phyloP scores from a whole-genome alignment of 2,888 invertebrate genomes.

The Tetragonula carbonaria region DNA sequence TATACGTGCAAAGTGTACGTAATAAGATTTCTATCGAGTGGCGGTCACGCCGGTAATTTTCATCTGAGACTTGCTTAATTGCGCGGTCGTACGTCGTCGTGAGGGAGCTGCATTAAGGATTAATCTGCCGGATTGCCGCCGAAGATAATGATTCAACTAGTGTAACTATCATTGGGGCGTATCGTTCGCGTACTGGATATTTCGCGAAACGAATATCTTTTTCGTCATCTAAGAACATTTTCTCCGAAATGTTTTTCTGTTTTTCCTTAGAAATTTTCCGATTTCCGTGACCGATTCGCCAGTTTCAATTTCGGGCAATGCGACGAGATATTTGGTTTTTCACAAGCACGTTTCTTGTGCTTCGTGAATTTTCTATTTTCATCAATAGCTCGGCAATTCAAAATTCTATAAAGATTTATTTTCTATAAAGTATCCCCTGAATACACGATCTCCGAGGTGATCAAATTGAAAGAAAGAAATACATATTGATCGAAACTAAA shows the following conservation, averaged over 20 bases:
- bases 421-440: too few species aligned
- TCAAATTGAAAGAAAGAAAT: too few species aligned
- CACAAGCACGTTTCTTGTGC: too few species aligned
- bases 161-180: slow-evolving; percentile 41
- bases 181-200: slow-evolving; percentile 14
- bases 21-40: slow-evolving; percentile 68
- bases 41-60: slow-evolving; percentile 67
- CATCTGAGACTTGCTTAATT: slow-evolving; percentile 70
- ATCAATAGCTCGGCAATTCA: too few species aligned
- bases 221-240: not conserved
- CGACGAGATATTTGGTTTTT: too few species aligned
- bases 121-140: slow-evolving; percentile 68
- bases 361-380: too few species aligned
- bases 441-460: too few species aligned
- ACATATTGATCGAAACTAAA: too few species aligned
- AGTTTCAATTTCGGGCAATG: too few species aligned
- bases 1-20: slow-evolving; percentile 63
- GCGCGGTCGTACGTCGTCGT: slow-evolving; percentile 58
- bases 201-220: not conserved
- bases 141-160: slow-evolving; percentile 59
- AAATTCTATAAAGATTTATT: too few species aligned
- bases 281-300: too few species aligned
- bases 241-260: not conserved
- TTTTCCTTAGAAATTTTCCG: too few species aligned
- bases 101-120: slow-evolving; percentile 62